Conservation (phyloP, 1,140 invertebrate genomes). For the Mizuhopecten yessoensis region DNA sequence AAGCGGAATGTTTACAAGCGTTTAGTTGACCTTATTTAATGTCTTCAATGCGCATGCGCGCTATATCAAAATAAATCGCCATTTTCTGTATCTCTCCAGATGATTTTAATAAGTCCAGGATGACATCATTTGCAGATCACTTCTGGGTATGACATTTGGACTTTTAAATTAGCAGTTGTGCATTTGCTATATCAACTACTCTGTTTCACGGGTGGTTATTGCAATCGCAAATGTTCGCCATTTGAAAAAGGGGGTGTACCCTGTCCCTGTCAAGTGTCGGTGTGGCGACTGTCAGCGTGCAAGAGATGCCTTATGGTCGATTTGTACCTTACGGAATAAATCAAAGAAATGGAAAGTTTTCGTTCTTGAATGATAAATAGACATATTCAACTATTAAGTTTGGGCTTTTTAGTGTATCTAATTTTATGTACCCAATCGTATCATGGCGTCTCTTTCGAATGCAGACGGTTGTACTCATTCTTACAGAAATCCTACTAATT, state of each 20-base stretch:
- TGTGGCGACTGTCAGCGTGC: constrained; percentile 14
- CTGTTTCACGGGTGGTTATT: background rate
- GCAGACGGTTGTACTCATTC: background rate
- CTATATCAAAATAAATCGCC: constrained; percentile 69
- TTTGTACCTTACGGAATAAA: background rate
- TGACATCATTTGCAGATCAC: constrained; percentile 73
- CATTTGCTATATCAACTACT: background rate
- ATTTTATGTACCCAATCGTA: background rate
- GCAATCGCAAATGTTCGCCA: background rate
- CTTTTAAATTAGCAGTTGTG: background rate
- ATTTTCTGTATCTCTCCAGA: constrained; percentile 63
- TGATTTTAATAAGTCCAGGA: constrained; percentile 60
- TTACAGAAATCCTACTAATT: no score
- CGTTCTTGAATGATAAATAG: no score
- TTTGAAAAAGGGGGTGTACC: constrained; percentile 57
- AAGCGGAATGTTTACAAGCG: background rate
- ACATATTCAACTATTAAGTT: no score
- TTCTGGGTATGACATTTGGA: constrained; percentile 68
- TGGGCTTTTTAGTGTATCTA: background rate
- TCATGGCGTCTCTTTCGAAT: no score
- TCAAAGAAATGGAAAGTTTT: background rate
- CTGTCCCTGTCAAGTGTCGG: background rate
- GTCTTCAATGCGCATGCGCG: constrained; percentile 64
- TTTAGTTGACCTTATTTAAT: constrained; percentile 36
- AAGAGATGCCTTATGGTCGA: background rate